Evolutionary conservation across 1,140 invertebrate genomes (phyloP).

Genomic region (Drosophila aff.): DNA sequence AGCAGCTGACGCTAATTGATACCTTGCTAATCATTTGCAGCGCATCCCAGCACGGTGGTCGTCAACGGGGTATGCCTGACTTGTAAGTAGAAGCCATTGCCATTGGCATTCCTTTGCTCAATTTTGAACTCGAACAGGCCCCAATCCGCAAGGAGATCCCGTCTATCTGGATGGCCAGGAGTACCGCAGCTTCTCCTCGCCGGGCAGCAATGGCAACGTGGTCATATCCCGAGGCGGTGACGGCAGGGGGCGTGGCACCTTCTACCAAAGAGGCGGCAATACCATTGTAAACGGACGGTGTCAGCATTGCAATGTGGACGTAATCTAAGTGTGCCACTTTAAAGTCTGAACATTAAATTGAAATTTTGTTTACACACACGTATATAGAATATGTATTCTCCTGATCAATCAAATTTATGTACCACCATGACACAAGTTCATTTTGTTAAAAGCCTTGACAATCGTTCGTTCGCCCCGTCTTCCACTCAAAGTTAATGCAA

Average conservation of each 20-base stretch:
- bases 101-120: neutral
- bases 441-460: conserved; percentile 46
- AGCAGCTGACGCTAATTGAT: conserved; percentile 24
- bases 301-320: conserved; percentile 61
- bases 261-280: conserved; percentile 44
- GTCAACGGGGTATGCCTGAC: conserved; percentile 66
- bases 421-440: conserved; percentile 22
- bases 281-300: conserved; percentile 65
- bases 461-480: conserved; percentile 26
- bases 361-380: neutral
- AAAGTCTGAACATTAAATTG: conserved; percentile 23
- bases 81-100: conserved; percentile 47
- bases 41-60: conserved; percentile 59
- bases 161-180: conserved; percentile 61
- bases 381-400: neutral
- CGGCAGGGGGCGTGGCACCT: conserved; percentile 15
- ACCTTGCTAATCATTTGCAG: conserved; percentile 38
- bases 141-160: conserved; percentile 57
- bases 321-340: conserved; percentile 20
- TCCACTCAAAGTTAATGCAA: conserved; percentile 19
- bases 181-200: conserved; percentile 63
- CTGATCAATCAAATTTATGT: conserved; percentile 18
- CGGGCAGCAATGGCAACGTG: conserved; percentile 45
- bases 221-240: conserved; percentile 40
- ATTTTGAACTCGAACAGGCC: conserved; percentile 25